Percentiles rank a stretch among this genome's conserved stretches.
These are phyloP conservation scores for Archips xylosteana DNA, from an alignment of 2,888 invertebrate genomes.

Conservation along the genomic window DNA sequence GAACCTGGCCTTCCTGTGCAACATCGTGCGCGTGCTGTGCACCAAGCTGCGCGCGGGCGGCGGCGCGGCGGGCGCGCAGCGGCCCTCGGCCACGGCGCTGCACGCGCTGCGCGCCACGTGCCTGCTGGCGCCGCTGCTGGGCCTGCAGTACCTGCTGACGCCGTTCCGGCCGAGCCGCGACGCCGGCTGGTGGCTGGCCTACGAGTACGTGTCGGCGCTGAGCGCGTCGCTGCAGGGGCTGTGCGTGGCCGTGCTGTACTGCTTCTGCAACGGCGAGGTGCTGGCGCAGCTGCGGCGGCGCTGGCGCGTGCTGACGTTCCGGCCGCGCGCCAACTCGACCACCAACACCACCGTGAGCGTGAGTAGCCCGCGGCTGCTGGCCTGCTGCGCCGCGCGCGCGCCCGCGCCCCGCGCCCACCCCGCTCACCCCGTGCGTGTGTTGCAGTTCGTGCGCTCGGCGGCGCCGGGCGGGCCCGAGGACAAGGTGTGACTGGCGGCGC, in stretches of 20 bases:
- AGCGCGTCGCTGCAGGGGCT: slow-evolving; percentile 96
- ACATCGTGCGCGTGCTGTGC: slow-evolving; percentile 94
- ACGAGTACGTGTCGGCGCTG: slow-evolving; percentile 94
- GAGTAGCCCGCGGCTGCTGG: slow-evolving; percentile 70
- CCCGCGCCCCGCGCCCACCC: slow-evolving; percentile 29
- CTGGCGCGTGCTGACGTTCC: slow-evolving; percentile 93
- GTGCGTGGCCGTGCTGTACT: slow-evolving; percentile 96
- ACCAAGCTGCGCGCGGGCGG: slow-evolving; percentile 92
- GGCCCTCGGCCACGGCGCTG: slow-evolving; percentile 88
- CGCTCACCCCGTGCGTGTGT: slow-evolving; percentile 51
- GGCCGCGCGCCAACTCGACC: slow-evolving; percentile 93
- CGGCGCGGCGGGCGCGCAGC: slow-evolving; percentile 83
- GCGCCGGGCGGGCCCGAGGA: slow-evolving; percentile 89
- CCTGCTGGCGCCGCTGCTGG: slow-evolving; percentile 95
- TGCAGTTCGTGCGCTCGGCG: slow-evolving; percentile 92
- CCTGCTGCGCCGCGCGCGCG: slow-evolving; percentile 18
- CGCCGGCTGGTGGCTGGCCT: slow-evolving; percentile 90
- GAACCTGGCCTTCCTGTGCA: slow-evolving; percentile 94
- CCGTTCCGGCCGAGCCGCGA: slow-evolving; percentile 91
- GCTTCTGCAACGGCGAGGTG: slow-evolving; percentile 98
- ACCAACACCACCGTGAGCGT: slow-evolving; percentile 96
- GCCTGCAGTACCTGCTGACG: slow-evolving; percentile 95
- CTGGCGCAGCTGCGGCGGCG: slow-evolving; percentile 93
- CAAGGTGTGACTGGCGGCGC: slow-evolving; percentile 92
- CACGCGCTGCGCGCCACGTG: slow-evolving; percentile 94